Conservation (phyloP, 2,113 vertebrate species). For the Zingel zingel region DNA sequence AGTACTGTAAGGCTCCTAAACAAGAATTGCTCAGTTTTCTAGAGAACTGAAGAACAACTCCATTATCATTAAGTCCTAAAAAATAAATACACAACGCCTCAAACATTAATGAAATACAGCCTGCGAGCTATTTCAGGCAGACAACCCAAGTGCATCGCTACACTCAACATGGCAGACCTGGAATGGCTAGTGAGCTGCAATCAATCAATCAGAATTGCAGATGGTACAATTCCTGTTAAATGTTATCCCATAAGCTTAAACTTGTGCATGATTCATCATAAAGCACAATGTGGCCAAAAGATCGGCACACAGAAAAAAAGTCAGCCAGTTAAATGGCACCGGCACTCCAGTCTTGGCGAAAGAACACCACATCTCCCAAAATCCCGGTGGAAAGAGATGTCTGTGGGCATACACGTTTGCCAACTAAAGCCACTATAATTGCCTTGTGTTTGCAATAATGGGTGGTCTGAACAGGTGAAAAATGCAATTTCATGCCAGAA, state of each 20-base stretch:
- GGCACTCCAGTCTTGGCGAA: too few species aligned
- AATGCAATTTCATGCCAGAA: constrained; percentile 1
- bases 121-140: background rate
- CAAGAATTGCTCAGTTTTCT: background rate
- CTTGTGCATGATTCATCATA: too few species aligned
- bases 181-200: too few species aligned
- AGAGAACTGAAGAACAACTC: background rate
- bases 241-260: too few species aligned
- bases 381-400: too few species aligned
- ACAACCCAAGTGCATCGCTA: background rate
- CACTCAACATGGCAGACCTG: background rate
- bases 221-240: too few species aligned
- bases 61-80: constrained; percentile 10
- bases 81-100: constrained; percentile 2
- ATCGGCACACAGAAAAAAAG: too few species aligned
- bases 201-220: too few species aligned
- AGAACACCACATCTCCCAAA: too few species aligned
- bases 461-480: background rate
- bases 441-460: background rate
- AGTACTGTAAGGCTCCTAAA: constrained; percentile 4
- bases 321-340: too few species aligned
- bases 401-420: background rate
- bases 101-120: constrained; percentile 15
- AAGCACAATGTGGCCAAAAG: too few species aligned
- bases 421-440: background rate